Percentiles rank a stretch among this genome's conserved stretches.
These are phyloP conservation scores for Anabas testudineus DNA, from an alignment of 2,797 vertebrate species.

Conservation along the genomic window DNA sequence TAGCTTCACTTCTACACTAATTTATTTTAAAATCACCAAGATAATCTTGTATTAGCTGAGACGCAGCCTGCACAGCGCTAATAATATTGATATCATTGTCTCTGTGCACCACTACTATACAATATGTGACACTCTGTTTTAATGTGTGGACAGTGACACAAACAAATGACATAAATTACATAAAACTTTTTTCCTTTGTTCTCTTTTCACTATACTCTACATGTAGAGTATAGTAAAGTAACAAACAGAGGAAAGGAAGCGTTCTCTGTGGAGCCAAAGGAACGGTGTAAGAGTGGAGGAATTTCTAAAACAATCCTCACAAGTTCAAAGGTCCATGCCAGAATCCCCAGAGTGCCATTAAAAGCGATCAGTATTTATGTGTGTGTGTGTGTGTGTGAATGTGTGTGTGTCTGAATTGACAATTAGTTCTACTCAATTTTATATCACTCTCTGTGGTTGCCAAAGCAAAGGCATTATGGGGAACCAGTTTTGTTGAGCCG, in stretches of 20 bases:
- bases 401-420: constrained; percentile 32
- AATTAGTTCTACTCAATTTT: constrained; percentile 28
- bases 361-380: constrained; percentile 18
- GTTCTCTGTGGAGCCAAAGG: constrained; percentile 1
- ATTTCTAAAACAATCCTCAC: constrained; percentile 44
- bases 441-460: constrained; percentile 7
- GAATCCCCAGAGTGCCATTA: constrained; percentile 24
- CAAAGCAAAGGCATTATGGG: constrained; percentile 22
- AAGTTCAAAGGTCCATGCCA: not conserved
- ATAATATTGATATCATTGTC: too few relatives aligned
- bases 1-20: too few relatives aligned
- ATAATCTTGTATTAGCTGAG: too few relatives aligned
- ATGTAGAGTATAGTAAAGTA: constrained; percentile 1
- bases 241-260: constrained; percentile 41
- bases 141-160: not conserved
- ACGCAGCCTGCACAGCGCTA: too few relatives aligned
- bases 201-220: constrained; percentile 19
- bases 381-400: not conserved
- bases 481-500: not conserved
- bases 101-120: too few relatives aligned
- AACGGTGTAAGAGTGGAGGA: constrained; percentile 18
- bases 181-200: constrained; percentile 18
- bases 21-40: too few relatives aligned
- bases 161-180: not conserved
- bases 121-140: too few relatives aligned